phyloP scores from a whole-genome alignment of 2,113 vertebrate genomes.

The Apteryx mantelli region DNA sequence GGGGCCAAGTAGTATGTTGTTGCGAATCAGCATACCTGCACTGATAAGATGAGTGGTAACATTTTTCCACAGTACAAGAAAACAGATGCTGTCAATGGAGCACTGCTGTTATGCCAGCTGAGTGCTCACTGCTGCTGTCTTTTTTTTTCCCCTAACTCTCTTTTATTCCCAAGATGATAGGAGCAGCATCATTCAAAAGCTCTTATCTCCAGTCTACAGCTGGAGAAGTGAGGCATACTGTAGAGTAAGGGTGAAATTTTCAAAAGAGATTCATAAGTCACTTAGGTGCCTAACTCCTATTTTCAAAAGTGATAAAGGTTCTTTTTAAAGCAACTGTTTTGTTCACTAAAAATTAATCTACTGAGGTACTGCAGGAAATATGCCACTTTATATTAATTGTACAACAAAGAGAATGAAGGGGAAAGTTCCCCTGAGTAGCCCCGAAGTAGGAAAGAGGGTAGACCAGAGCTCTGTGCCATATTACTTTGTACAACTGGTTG shows the following conservation, averaged over 20 bases:
- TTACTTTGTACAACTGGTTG: neutral
- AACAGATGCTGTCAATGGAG: constrained; percentile 15
- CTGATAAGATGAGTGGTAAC: neutral
- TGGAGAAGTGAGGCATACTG: neutral
- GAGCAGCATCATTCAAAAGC: constrained; percentile 6
- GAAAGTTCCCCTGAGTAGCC: neutral
- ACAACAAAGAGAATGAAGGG: constrained; percentile 15
- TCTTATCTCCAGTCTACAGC: constrained; percentile 56
- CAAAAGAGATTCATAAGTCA: neutral
- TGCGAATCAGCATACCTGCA: neutral
- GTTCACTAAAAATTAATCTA: constrained; percentile 52
- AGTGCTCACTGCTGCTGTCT: neutral
- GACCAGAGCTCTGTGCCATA: neutral
- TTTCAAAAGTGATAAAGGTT: constrained; percentile 21
- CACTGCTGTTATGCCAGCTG: constrained; percentile 6
- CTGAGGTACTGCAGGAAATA: constrained; percentile 45
- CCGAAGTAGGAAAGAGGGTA: neutral
- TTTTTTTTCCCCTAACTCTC: neutral
- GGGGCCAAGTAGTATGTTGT: neutral
- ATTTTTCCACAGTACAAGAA: neutral
- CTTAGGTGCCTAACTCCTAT: constrained; percentile 35
- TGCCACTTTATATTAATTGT: constrained; percentile 39
- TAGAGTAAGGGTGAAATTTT: constrained; percentile 36
- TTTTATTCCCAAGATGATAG: constrained; percentile 4
- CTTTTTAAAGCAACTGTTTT: constrained; percentile 26